Percentiles rank a stretch among this genome's conserved stretches.
Evolutionary conservation across 2,113 vertebrate genomes (phyloP).

Genomic region (Capricornis sumatraensis): DNA sequence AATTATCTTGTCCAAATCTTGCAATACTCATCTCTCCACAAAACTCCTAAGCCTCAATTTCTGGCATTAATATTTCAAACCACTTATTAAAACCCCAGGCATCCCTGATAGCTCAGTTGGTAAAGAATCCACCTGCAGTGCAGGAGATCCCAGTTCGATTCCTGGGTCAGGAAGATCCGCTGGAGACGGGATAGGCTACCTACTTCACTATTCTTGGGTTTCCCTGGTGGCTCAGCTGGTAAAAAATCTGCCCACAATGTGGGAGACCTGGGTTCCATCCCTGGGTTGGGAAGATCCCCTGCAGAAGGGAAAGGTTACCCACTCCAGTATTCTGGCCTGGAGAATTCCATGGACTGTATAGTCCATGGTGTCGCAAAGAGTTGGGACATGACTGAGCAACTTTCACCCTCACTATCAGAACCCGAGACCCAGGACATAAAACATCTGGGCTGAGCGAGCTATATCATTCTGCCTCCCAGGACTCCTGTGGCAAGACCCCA

Average conservation of each 20-base stretch:
- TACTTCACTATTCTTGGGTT: background rate
- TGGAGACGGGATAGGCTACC: background rate
- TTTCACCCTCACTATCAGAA: background rate
- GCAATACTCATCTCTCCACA: background rate
- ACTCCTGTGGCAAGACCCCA: background rate
- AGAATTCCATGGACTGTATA: background rate
- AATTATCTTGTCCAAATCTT: background rate
- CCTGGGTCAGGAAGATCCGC: background rate
- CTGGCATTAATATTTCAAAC: background rate
- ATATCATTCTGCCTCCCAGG: background rate
- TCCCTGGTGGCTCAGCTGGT: background rate
- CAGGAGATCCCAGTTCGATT: rapidly evolving
- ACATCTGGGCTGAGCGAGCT: background rate
- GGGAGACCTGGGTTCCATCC: background rate
- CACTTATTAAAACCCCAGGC: background rate
- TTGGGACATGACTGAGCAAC: rapidly evolving
- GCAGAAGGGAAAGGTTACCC: background rate
- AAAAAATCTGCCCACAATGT: background rate
- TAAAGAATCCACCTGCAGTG: background rate
- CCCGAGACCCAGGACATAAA: background rate
- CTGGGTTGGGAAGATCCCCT: background rate
- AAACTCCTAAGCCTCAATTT: background rate
- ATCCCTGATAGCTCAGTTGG: background rate
- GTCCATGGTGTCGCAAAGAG: background rate
- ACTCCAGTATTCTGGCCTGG: background rate